These are phyloP conservation scores for Astropecten irregularis DNA, from an alignment of 53 echinoderm and acorn worm genomes.

Conservation along the genomic window DNA sequence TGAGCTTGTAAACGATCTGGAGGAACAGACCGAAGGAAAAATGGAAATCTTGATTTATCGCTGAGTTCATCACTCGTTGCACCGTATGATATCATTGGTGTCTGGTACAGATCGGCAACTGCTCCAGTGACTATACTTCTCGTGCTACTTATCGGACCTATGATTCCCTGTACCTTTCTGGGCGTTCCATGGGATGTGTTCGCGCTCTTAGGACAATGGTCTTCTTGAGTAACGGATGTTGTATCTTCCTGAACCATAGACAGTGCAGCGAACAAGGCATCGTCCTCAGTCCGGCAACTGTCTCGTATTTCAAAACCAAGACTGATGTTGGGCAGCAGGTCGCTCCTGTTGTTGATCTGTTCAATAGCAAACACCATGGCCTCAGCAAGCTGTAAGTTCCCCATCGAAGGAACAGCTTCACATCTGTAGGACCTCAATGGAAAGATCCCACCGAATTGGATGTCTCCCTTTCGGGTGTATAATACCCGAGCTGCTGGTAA, in stretches of 20 bases:
- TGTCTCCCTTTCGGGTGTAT: constrained; percentile 1
- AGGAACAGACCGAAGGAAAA: constrained; percentile 53
- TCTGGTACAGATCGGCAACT: constrained; percentile 5
- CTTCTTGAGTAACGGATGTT: too few relatives aligned
- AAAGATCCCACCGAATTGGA: constrained; percentile 19
- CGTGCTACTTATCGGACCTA: constrained; percentile 25
- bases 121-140: neutral
- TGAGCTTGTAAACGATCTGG: constrained; percentile 46
- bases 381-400: constrained; percentile 19
- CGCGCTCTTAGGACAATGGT: too few relatives aligned
- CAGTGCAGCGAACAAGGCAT: constrained; percentile 9
- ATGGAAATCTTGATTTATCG: constrained; percentile 42
- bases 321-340: neutral
- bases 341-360: constrained; percentile 21
- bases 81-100: constrained; percentile 27
- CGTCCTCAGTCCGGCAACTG: constrained; percentile 6
- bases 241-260: constrained; percentile 1
- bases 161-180: constrained; percentile 5
- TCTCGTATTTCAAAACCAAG: constrained; percentile 35
- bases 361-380: constrained; percentile 34
- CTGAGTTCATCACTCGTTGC: constrained; percentile 60
- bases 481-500: neutral
- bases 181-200: neutral
- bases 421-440: constrained; percentile 9
- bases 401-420: constrained; percentile 7